A percentile compares a stretch with the other conserved stretches of the same genome.
Conservation (phyloP, 1,140 invertebrate species). For the Formica selysi region DNA sequence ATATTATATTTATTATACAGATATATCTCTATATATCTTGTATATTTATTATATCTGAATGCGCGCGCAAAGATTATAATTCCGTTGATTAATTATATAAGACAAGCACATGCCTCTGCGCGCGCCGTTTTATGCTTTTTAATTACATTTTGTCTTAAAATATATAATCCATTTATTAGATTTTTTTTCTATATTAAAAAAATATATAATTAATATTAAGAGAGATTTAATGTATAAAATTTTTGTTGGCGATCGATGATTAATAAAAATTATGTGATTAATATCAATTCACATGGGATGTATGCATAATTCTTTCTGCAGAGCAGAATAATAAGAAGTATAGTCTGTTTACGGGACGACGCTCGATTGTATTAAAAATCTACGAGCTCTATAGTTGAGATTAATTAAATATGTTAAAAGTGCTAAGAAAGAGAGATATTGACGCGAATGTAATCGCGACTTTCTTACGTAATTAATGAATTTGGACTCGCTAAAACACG, state of each 20-base stretch:
- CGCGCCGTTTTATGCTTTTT: background rate
- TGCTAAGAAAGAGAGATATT: background rate
- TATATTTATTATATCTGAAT: too few relatives aligned
- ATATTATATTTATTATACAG: slow-evolving; percentile 18
- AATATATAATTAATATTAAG: background rate
- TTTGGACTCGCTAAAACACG: slow-evolving; percentile 45
- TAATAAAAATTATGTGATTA: slow-evolving; percentile 11
- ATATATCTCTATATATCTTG: too few relatives aligned
- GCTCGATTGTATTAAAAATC: slow-evolving; percentile 11
- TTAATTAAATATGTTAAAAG: background rate
- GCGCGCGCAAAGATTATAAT: too few relatives aligned
- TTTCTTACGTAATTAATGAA: slow-evolving; percentile 52
- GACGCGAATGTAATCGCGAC: background rate
- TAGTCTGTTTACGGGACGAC: slow-evolving; percentile 20
- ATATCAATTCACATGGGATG: slow-evolving; percentile 32
- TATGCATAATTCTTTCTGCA: slow-evolving; percentile 41
- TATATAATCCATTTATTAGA: background rate
- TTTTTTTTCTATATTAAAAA: background rate
- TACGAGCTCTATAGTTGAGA: background rate
- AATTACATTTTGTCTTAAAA: slow-evolving; percentile 10
- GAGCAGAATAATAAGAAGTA: background rate
- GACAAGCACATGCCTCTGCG: too few relatives aligned
- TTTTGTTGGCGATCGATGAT: slow-evolving; percentile 9
- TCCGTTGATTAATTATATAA: too few relatives aligned
- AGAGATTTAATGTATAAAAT: background rate